These are phyloP conservation scores for Hirtodrosophila trivittata DNA, from an alignment of 2,888 invertebrate species.

Conservation along the genomic window DNA sequence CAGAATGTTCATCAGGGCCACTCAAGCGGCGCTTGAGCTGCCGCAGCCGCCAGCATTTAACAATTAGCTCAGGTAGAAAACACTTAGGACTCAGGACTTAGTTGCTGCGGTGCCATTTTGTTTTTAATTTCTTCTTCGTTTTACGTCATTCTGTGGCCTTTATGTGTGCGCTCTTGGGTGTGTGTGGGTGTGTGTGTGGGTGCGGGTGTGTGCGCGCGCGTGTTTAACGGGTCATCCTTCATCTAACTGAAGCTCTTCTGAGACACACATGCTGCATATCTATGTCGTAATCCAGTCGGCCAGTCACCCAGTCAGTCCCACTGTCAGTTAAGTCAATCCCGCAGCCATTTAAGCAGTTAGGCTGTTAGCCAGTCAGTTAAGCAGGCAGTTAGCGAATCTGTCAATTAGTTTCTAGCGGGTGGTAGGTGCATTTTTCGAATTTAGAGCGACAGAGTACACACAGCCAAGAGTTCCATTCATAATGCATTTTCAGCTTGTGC, in stretches of 20 bases:
- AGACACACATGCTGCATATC: conserved; percentile 20
- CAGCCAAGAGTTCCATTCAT: conserved; percentile 17
- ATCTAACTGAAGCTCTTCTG: conserved; percentile 41
- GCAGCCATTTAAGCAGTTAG: too few relatives aligned
- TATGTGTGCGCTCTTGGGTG: background rate
- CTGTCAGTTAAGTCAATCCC: too few relatives aligned
- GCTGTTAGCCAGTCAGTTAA: too few relatives aligned
- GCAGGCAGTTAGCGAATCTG: too few relatives aligned
- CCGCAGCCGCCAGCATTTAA: conserved; percentile 38
- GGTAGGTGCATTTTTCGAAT: too few relatives aligned
- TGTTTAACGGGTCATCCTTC: conserved; percentile 32
- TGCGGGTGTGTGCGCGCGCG: conserved; percentile 19
- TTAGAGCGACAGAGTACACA: conserved; percentile 29
- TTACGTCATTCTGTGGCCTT: conserved; percentile 7
- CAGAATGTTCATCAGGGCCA: conserved; percentile 29
- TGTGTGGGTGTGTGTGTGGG: conserved; percentile 2
- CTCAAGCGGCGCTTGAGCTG: conserved; percentile 54
- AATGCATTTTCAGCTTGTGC: conserved; percentile 51
- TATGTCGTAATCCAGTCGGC: conserved; percentile 24
- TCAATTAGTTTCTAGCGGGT: too few relatives aligned
- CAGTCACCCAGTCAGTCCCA: too few relatives aligned
- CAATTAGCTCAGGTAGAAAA: conserved; percentile 38
- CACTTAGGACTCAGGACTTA: conserved; percentile 15
- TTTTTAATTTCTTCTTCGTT: conserved; percentile 17
- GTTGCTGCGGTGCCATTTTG: conserved; percentile 26